Conservation (phyloP, 2,888 invertebrate species). For the Drosophila picticornis region DNA sequence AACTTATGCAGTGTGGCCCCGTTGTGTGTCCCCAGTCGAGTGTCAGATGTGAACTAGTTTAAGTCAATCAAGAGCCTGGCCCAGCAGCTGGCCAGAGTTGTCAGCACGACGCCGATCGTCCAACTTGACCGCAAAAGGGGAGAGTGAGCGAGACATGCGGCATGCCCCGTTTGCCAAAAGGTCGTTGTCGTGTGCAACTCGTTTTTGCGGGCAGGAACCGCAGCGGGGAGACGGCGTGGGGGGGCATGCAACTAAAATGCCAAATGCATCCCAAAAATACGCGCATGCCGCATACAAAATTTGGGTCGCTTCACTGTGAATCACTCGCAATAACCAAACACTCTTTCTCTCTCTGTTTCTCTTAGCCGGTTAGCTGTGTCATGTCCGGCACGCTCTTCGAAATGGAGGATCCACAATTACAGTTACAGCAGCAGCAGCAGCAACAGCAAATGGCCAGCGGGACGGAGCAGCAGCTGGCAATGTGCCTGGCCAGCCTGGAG, state of each 20-base stretch:
- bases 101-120: conserved; percentile 26
- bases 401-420: conserved; percentile 54
- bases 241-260: conserved; percentile 60
- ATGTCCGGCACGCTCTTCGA: conserved; percentile 70
- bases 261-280: conserved; percentile 72
- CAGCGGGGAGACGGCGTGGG: conserved; percentile 12
- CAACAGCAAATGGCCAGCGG: conserved; percentile 47
- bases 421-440: conserved; percentile 52
- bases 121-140: conserved; percentile 73
- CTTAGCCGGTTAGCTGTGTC: conserved; percentile 48
- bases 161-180: conserved; percentile 64
- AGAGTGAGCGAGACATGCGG: conserved; percentile 21
- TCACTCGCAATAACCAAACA: conserved; percentile 48
- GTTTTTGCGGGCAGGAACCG: conserved; percentile 21
- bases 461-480: conserved; percentile 59
- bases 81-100: conserved; percentile 33
- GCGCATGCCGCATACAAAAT: conserved; percentile 56
- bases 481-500: conserved; percentile 76
- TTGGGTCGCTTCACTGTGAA: conserved; percentile 70
- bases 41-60: conserved; percentile 71
- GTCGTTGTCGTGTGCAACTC: conserved; percentile 70
- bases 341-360: conserved; percentile 9
- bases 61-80: conserved; percentile 72
- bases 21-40: conserved; percentile 23
- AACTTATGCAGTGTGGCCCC: conserved; percentile 47